phyloP scores from a whole-genome alignment of 2,113 vertebrate species.

The Mola mola region DNA sequence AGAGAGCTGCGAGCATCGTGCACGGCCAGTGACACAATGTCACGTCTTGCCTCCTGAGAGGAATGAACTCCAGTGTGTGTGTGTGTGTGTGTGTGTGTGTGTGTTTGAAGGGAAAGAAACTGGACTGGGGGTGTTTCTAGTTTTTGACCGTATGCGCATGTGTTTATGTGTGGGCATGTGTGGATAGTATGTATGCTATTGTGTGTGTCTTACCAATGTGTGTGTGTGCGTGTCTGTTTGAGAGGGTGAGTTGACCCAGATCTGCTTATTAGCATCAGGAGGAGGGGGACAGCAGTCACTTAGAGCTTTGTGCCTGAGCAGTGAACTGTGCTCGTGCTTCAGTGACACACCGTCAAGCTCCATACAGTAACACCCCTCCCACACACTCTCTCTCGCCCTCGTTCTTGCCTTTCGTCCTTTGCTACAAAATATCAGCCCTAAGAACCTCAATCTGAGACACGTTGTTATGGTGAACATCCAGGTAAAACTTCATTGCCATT shows the following conservation, averaged over 20 bases:
- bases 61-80: constrained; percentile 26
- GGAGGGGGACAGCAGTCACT: constrained; percentile 68
- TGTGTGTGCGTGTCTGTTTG: constrained; percentile 34
- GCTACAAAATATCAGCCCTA: constrained; percentile 24
- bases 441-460: no score
- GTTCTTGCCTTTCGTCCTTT: constrained; percentile 16
- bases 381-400: constrained; percentile 18
- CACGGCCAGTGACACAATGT: constrained; percentile 59
- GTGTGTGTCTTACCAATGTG: constrained; percentile 20
- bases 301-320: constrained; percentile 80
- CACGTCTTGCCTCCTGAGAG: constrained; percentile 58
- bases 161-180: constrained; percentile 10
- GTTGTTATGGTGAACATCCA: no score
- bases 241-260: constrained; percentile 76
- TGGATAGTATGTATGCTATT: constrained; percentile 11
- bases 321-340: constrained; percentile 76
- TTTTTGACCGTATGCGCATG: constrained; percentile 22
- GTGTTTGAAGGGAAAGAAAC: constrained; percentile 14
- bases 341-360: constrained; percentile 70
- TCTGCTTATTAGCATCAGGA: constrained; percentile 79
- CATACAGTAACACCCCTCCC: constrained; percentile 59
- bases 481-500: no score
- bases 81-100: constrained; percentile 22
- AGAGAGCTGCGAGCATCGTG: constrained; percentile 44
- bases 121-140: constrained; percentile 22